Evolutionary conservation across 2,113 vertebrate genomes (phyloP).

Genomic region (Actenoides hombroni): DNA sequence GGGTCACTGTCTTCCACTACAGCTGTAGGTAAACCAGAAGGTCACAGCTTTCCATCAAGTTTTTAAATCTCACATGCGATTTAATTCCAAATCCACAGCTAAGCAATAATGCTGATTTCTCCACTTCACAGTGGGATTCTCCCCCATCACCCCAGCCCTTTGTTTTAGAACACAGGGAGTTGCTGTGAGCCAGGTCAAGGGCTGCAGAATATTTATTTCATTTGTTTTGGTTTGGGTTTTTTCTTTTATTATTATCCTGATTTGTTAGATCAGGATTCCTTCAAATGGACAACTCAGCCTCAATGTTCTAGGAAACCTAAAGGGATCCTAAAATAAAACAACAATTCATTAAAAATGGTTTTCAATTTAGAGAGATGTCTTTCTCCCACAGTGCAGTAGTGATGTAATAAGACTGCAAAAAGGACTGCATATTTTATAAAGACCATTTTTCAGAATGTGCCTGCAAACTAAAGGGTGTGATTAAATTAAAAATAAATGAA

Average conservation of each 20-base stretch:
- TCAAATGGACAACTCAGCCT: neutral
- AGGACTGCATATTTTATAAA: conserved; percentile 57
- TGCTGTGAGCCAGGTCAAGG: neutral
- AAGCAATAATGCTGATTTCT: neutral
- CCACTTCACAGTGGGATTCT: neutral
- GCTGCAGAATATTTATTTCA: neutral
- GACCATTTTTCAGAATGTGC: conserved; percentile 33
- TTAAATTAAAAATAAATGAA: conserved; percentile 53
- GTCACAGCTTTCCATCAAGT: conserved; percentile 14
- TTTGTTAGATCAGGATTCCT: conserved; percentile 7
- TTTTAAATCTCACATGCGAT: neutral
- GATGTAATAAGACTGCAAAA: neutral
- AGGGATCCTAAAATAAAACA: conserved; percentile 53
- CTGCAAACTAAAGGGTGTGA: conserved; percentile 38
- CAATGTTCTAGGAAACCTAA: conserved; percentile 6
- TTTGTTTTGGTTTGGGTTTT: neutral
- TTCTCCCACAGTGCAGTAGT: neutral
- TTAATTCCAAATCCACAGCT: neutral
- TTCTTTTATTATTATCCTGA: neutral
- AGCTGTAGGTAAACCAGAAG: neutral
- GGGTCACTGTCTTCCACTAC: neutral
- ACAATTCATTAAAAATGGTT: conserved; percentile 52
- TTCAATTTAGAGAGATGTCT: conserved; percentile 44
- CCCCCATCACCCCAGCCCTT: neutral
- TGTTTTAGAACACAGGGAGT: neutral